Percentiles rank a stretch among this genome's conserved stretches.
phyloP scores from a whole-genome alignment of 2,888 invertebrate species.

The Colletes collaris region DNA sequence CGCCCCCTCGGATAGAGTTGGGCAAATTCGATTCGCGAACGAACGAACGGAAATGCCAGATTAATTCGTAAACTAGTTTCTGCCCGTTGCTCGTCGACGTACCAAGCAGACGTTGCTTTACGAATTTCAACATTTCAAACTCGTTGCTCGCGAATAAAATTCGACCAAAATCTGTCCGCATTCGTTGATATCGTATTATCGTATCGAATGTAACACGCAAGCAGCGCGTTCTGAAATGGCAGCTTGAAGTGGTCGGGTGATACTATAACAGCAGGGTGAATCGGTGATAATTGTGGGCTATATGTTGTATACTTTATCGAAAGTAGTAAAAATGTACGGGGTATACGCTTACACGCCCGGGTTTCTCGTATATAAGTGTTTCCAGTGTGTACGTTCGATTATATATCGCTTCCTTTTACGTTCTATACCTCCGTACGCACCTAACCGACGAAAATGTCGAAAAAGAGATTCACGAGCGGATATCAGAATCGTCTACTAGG shows the following conservation, averaged over 20 bases:
- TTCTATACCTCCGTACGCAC: conserved; percentile 45
- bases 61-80: no score
- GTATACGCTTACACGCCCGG: conserved; percentile 48
- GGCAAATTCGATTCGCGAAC: no score
- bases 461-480: conserved; percentile 70
- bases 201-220: conserved; percentile 21
- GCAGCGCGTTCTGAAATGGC: conserved; percentile 10
- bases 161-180: background rate
- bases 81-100: no score
- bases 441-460: conserved; percentile 51
- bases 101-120: no score
- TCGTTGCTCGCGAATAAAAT: no score
- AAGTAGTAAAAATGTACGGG: conserved; percentile 47
- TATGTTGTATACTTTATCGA: conserved; percentile 47
- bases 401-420: conserved; percentile 32
- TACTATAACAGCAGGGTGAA: conserved; percentile 47
- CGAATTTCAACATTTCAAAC: no score
- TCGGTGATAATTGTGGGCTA: conserved; percentile 60
- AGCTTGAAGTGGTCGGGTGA: conserved; percentile 24
- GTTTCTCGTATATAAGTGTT: conserved; percentile 44
- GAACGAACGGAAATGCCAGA: no score
- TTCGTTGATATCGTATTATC: conserved; percentile 26
- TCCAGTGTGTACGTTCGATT: conserved; percentile 54
- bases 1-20: background rate
- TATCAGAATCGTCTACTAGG: conserved; percentile 64